Evolutionary conservation across 2,888 invertebrate genomes (phyloP).

Genomic region (Carcina quercana): DNA sequence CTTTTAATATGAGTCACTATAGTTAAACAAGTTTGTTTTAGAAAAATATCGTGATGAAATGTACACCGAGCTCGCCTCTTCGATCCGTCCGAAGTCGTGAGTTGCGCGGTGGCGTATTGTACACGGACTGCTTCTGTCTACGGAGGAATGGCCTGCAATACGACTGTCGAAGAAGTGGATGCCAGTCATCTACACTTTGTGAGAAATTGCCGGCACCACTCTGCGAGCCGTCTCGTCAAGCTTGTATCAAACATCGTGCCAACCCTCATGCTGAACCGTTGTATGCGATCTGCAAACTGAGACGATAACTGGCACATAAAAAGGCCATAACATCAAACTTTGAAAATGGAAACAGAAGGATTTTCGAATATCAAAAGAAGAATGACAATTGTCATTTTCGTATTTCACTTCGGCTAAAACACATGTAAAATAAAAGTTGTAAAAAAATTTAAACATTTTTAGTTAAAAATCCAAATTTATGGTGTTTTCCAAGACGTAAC

Average conservation of each 20-base stretch:
- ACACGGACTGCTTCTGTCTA: slow-evolving; percentile 70
- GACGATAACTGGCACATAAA: slow-evolving; percentile 19
- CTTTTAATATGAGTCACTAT: too few species aligned
- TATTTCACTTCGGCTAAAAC: slow-evolving; percentile 27
- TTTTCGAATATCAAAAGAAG: slow-evolving; percentile 23
- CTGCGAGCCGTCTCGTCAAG: slow-evolving; percentile 45
- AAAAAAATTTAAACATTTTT: slow-evolving; percentile 26
- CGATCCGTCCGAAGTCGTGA: slow-evolving; percentile 53
- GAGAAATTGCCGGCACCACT: slow-evolving; percentile 40
- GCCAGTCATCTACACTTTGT: slow-evolving; percentile 54
- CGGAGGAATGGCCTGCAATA: slow-evolving; percentile 74
- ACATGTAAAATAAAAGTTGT: slow-evolving; percentile 31
- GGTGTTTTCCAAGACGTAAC: too few species aligned
- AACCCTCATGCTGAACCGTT: slow-evolving; percentile 58
- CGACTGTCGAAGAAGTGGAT: slow-evolving; percentile 67
- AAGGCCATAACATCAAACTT: slow-evolving; percentile 16
- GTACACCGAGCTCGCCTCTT: slow-evolving; percentile 14
- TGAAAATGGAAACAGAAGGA: slow-evolving; percentile 23
- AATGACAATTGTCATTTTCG: slow-evolving; percentile 34
- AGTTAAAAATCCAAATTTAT: slow-evolving; percentile 35
- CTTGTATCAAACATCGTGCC: slow-evolving; percentile 39
- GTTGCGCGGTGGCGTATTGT: slow-evolving; percentile 63
- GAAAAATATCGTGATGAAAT: slow-evolving; percentile 8
- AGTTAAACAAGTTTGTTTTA: too few species aligned
- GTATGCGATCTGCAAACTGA: slow-evolving; percentile 39